These are phyloP conservation scores for Mormyrus hasselquistii DNA, from an alignment of 2,797 vertebrate genomes.

Conservation along the genomic window DNA sequence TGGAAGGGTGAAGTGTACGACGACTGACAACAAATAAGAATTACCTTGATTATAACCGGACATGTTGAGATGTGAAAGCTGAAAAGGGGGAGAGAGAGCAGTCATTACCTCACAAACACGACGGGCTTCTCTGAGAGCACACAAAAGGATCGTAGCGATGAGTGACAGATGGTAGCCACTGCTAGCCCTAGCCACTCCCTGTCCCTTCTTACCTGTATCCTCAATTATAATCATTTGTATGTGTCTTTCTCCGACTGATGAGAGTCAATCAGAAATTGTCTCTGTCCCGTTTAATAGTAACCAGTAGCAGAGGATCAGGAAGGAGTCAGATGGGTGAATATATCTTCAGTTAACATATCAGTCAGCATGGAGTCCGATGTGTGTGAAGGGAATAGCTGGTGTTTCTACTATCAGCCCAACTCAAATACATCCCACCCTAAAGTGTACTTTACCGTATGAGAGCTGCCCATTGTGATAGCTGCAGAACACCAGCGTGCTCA, in stretches of 20 bases:
- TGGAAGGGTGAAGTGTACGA: not conserved
- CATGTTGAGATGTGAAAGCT: not conserved
- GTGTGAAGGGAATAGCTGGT: not conserved
- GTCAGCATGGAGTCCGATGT: not conserved
- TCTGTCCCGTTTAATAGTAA: not conserved
- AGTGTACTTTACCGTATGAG: not conserved
- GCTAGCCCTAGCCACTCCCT: not conserved
- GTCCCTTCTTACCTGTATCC: not conserved
- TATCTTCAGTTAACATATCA: not conserved
- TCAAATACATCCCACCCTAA: not conserved
- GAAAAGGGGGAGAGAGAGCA: not conserved
- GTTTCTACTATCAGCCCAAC: not conserved
- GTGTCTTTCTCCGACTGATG: not conserved
- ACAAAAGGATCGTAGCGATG: not conserved
- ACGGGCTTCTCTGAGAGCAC: not conserved
- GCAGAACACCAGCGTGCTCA: not conserved
- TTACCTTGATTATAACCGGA: not conserved
- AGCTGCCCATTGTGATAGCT: not conserved
- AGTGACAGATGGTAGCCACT: not conserved
- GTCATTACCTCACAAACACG: not conserved
- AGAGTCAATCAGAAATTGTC: not conserved
- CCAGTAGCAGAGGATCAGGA: not conserved
- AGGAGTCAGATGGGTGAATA: not conserved
- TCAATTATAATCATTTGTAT: no score
- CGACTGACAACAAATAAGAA: not conserved